These are phyloP conservation scores for Melanaphis sacchari DNA, from an alignment of 1,140 invertebrate genomes.

Conservation along the genomic window DNA sequence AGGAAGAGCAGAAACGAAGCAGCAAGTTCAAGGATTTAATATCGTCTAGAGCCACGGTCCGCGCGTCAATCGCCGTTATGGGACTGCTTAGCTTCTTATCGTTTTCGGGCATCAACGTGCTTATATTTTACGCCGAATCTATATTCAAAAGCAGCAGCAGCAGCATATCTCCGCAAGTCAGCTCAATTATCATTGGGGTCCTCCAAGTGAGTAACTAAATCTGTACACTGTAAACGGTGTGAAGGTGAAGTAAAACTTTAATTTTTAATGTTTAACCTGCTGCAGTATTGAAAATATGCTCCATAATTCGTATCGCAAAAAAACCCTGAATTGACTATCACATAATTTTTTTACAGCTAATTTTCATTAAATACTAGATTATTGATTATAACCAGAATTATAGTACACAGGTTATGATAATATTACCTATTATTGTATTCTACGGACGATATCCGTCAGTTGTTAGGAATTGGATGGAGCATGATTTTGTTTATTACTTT, in stretches of 20 bases:
- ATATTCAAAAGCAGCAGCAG: constrained; percentile 71
- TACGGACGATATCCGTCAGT: background rate
- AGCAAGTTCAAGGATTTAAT: constrained; percentile 69
- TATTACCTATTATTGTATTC: background rate
- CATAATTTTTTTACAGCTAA: background rate
- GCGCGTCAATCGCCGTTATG: constrained; percentile 75
- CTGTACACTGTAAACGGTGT: background rate
- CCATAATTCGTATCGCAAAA: too few relatives aligned
- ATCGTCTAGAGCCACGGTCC: constrained; percentile 68
- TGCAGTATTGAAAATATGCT: background rate
- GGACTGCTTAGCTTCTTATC: constrained; percentile 65
- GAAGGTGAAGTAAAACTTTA: background rate
- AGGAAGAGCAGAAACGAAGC: constrained; percentile 69
- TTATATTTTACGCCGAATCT: constrained; percentile 74
- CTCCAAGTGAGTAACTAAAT: constrained; percentile 65
- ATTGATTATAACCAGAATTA: background rate
- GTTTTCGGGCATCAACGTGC: constrained; percentile 70
- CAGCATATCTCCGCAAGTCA: constrained; percentile 68
- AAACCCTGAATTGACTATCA: background rate
- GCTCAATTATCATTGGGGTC: constrained; percentile 72
- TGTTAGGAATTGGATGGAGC: background rate
- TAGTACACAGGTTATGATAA: background rate
- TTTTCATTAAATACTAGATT: background rate
- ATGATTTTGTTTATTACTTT: background rate
- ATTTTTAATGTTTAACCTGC: background rate